A percentile compares a stretch with the other conserved stretches of the same genome.
Conservation (phyloP, 2,888 invertebrate genomes). For the Oscheius sp. region DNA sequence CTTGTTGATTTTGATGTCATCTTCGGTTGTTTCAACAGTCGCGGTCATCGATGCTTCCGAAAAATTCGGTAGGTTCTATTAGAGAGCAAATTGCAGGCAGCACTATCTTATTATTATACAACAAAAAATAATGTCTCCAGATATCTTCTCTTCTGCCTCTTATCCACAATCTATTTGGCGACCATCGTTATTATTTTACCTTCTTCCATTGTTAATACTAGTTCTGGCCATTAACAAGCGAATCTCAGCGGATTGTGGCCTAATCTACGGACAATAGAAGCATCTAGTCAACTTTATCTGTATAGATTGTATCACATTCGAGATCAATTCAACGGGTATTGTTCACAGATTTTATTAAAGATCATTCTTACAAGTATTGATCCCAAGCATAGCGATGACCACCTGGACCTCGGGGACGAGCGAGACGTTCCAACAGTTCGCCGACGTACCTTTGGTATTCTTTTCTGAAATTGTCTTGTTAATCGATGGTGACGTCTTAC, state of each 20-base stretch:
- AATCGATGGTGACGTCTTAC: neutral
- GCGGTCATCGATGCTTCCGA: neutral
- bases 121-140: constrained; percentile 7
- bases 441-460: constrained; percentile 10
- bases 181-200: constrained; percentile 27
- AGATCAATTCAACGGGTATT: constrained; percentile 7
- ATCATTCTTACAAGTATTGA: neutral
- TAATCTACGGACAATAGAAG: constrained; percentile 25
- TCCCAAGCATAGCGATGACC: neutral
- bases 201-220: constrained; percentile 26
- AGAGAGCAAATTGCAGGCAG: neutral
- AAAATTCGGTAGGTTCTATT: constrained; percentile 11
- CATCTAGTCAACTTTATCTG: neutral
- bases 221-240: constrained; percentile 12
- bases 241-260: constrained; percentile 28
- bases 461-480: constrained; percentile 3
- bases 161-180: constrained; percentile 32
- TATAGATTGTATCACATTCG: neutral
- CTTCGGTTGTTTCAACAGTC: neutral
- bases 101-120: neutral
- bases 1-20: neutral
- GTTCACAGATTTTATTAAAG: constrained; percentile 11
- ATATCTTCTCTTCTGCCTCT: constrained; percentile 20
- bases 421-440: neutral
- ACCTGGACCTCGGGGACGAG: neutral